These are phyloP conservation scores for Ormyrus pomaceus DNA, from an alignment of 2,888 invertebrate species.

Conservation along the genomic window DNA sequence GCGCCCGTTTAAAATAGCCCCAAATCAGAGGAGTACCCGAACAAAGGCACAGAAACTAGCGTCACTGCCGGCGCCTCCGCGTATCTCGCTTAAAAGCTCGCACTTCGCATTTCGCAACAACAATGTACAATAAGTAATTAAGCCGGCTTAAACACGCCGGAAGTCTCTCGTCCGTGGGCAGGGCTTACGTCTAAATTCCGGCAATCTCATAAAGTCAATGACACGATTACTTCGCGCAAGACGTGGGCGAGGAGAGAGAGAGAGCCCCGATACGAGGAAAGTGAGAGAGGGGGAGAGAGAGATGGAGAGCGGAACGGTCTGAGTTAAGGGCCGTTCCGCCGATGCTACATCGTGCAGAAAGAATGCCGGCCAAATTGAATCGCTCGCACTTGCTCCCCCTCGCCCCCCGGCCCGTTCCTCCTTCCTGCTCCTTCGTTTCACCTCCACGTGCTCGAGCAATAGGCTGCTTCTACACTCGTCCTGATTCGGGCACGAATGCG, in stretches of 20 bases:
- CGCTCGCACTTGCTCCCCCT: neutral
- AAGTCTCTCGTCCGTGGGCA: neutral
- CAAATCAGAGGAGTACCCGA: too few species aligned
- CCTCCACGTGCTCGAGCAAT: too few species aligned
- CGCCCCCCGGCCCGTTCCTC: neutral
- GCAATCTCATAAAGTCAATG: conserved; percentile 39
- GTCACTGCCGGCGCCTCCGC: too few species aligned
- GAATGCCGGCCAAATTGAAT: conserved; percentile 30
- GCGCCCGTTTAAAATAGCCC: too few species aligned
- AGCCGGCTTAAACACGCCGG: neutral
- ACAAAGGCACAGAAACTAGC: too few species aligned
- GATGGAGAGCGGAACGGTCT: neutral
- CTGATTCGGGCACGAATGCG: neutral
- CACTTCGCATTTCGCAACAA: neutral
- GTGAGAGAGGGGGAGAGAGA: neutral
- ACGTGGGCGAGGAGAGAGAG: neutral
- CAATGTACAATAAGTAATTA: conserved; percentile 1
- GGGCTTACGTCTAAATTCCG: conserved; percentile 33
- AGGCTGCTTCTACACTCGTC: too few species aligned
- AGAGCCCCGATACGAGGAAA: neutral
- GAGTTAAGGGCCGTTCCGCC: conserved; percentile 10
- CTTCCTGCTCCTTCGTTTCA: too few species aligned
- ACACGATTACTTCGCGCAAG: conserved; percentile 12
- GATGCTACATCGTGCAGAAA: conserved; percentile 11
- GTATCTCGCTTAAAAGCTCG: too few species aligned